Conservation (phyloP, 2,888 invertebrate species). For the Amiota mariae region DNA sequence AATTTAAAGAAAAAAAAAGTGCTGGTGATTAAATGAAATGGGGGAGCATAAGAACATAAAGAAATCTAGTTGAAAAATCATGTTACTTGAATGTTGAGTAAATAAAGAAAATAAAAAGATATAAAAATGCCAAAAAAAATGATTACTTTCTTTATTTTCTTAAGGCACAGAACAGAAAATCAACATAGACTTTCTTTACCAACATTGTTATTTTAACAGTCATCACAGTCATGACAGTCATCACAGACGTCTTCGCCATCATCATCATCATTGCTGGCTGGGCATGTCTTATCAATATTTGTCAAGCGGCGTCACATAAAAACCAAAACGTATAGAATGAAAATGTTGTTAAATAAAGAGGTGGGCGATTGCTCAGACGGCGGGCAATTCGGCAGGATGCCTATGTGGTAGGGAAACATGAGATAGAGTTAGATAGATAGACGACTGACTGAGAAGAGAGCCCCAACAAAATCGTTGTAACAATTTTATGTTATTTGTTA, state of each 20-base stretch:
- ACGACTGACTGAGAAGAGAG: no score
- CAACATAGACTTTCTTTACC: neutral
- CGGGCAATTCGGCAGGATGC: neutral
- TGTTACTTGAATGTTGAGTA: constrained; percentile 17
- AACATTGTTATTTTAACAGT: no score
- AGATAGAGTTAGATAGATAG: no score
- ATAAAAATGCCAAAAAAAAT: no score
- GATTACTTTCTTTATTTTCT: no score
- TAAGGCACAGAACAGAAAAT: neutral
- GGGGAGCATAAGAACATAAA: constrained; percentile 22
- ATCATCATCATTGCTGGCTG: neutral
- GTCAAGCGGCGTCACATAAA: constrained; percentile 47
- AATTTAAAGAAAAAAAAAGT: no score
- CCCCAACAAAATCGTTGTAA: neutral
- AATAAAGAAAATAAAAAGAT: constrained; percentile 18
- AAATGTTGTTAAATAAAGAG: no score
- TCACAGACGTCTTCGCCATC: no score
- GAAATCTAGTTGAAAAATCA: neutral
- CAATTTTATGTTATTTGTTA: constrained; percentile 15
- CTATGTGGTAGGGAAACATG: neutral
- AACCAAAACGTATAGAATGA: neutral
- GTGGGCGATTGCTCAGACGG: neutral
- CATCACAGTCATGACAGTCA: no score
- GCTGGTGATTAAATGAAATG: neutral
- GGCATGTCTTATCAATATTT: constrained; percentile 43